phyloP scores from a whole-genome alignment of 2,113 vertebrate species.

The Macrotus californicus region DNA sequence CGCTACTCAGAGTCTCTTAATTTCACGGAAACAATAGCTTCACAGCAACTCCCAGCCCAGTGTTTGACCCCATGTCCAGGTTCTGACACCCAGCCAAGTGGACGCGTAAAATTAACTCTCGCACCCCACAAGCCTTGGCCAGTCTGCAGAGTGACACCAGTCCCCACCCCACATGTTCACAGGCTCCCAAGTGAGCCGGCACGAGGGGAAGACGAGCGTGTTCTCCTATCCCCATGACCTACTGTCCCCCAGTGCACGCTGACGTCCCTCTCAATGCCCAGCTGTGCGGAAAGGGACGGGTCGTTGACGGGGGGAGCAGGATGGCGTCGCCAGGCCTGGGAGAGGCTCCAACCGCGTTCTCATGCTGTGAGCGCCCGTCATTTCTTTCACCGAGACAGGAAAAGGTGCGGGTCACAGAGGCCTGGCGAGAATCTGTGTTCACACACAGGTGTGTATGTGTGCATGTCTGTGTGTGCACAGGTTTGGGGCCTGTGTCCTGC shows the following conservation, averaged over 20 bases:
- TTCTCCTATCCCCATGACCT: background rate
- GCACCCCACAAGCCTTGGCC: rapidly evolving
- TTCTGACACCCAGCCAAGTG: rapidly evolving
- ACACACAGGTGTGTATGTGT: too few species aligned
- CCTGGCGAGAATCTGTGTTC: background rate
- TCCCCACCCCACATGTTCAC: background rate
- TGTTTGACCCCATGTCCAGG: background rate
- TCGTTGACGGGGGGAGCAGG: rapidly evolving
- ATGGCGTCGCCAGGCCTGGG: background rate
- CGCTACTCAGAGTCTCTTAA: background rate
- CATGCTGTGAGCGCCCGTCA: background rate
- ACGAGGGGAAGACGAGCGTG: background rate
- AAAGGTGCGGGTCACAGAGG: too few species aligned
- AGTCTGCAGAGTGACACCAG: background rate
- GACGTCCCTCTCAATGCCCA: rapidly evolving
- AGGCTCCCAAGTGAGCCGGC: background rate
- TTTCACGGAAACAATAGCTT: too few species aligned
- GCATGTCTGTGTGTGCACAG: too few species aligned
- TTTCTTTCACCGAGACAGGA: background rate
- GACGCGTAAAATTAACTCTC: rapidly evolving
- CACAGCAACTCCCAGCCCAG: background rate
- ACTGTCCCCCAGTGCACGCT: rapidly evolving
- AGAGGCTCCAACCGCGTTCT: background rate
- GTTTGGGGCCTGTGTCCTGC: background rate
- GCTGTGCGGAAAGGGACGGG: rapidly evolving